Evolutionary conservation across 2,888 invertebrate genomes (phyloP).

Genomic region (Panopea generosa): DNA sequence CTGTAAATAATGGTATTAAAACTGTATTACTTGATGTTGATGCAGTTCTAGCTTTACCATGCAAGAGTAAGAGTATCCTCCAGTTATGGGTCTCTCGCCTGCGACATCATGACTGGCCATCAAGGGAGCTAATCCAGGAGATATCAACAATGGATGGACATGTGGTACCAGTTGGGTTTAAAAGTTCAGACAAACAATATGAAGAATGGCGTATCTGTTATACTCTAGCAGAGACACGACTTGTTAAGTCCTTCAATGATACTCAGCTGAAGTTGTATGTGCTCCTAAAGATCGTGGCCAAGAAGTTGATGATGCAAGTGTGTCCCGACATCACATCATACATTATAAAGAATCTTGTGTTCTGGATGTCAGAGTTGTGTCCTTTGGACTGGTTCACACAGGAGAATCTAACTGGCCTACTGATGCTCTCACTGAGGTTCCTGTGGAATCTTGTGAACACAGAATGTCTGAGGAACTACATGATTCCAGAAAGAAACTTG

Average conservation of each 20-base stretch:
- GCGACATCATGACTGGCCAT: slow-evolving; percentile 26
- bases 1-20: too few species aligned
- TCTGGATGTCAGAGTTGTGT: slow-evolving; percentile 16
- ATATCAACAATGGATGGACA: not conserved
- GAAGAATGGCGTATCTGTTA: slow-evolving; percentile 33
- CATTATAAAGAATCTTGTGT: slow-evolving; percentile 25
- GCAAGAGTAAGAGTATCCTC: not conserved
- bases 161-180: slow-evolving; percentile 29
- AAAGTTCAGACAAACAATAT: not conserved
- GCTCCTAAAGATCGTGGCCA: slow-evolving; percentile 11
- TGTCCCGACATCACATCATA: slow-evolving; percentile 20
- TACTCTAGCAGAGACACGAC: slow-evolving; percentile 17
- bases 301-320: not conserved
- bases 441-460: slow-evolving; percentile 1
- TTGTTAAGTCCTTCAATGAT: slow-evolving; percentile 21
- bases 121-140: not conserved
- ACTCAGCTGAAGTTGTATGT: slow-evolving; percentile 28
- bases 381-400: not conserved
- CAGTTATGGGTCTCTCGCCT: slow-evolving; percentile 12
- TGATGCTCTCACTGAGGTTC: slow-evolving; percentile 3
- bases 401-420: slow-evolving; percentile 7
- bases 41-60: slow-evolving; percentile 20
- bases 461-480: slow-evolving; percentile 10
- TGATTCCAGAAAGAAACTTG: slow-evolving; percentile 24
- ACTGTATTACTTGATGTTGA: not conserved